Conservation (phyloP, 1,140 invertebrate genomes). For the Drosophila melanogaster region DNA sequence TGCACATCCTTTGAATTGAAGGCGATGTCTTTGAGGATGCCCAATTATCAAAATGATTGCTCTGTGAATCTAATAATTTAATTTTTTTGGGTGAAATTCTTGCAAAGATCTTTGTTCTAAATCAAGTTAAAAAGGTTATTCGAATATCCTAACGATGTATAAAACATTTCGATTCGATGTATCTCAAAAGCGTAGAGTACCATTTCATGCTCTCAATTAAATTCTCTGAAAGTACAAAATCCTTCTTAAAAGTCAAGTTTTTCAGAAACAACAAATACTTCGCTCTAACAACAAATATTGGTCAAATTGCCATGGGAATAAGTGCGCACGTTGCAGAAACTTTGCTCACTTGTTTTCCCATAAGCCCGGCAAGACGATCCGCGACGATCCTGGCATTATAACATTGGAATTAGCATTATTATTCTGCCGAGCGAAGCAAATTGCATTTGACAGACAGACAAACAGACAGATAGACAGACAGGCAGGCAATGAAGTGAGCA, state of each 20-base stretch:
- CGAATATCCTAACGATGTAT: too few species aligned
- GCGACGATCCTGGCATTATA: conserved; percentile 18
- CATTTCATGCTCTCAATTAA: background rate
- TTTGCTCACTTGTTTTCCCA: conserved; percentile 17
- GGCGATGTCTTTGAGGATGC: background rate
- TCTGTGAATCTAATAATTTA: background rate
- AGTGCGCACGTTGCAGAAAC: conserved; percentile 10
- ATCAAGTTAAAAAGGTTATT: too few species aligned
- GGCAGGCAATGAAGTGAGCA: conserved; percentile 6
- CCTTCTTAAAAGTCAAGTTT: too few species aligned
- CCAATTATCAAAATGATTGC: background rate
- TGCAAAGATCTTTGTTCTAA: too few species aligned
- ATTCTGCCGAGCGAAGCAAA: conserved; percentile 39
- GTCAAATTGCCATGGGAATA: conserved; percentile 2
- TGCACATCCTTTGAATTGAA: background rate
- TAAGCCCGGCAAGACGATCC: conserved; percentile 17
- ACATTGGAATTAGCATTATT: conserved; percentile 5
- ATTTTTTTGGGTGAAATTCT: background rate
- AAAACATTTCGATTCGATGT: too few species aligned
- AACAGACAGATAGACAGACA: conserved; percentile 2
- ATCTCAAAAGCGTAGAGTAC: too few species aligned
- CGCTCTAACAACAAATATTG: conserved; percentile 4
- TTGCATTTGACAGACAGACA: conserved; percentile 28
- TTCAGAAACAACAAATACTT: background rate
- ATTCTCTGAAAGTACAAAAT: background rate